Base-by-base conservation (phyloP, 2,113 vertebrate genomes). In the Ictidomys tridecemlineatus region DNA sequence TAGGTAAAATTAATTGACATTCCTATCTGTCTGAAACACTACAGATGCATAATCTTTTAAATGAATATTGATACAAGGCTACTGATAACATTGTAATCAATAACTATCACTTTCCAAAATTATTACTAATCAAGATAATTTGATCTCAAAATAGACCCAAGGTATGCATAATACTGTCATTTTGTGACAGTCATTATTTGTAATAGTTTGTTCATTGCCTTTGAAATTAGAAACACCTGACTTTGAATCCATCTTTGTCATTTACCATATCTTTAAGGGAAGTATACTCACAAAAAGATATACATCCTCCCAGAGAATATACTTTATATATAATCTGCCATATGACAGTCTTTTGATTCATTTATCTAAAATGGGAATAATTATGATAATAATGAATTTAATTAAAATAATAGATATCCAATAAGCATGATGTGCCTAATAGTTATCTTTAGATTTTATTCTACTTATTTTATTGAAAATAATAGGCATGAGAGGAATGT, bases 301-400 rank as follows among this genome's bases (percentile, higher is more conserved):
- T 69, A 63, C 17, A 63, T 34, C 6, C 3, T 65, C 79, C 17
- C 22, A 56, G n/a, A 39, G 17, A 87, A n/a, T 85, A 11, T 76
- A 18, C 22, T 69, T 34, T 14, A 56, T 58, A 11, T 11, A 26
- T 5, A 90, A 45, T 70, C 39, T 63, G 10, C 5, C 56, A 32
- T 67, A 34, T 32, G 76, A 37, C 20, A 20, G 4, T 58, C 0
- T n/a, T 26, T 89, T 90, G 45, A 17, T 95, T 63, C 7, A 4
- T 73, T 92, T 13, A 77, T 17, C n/a, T 51, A 78, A 94, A 72
- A 58, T 83, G 2, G 69, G 2, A 58, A 92, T 42, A 85, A 42
- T 73, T 80, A 61, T 32, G 8, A 67, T 39, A 53, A 58, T 16
- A 87, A 24, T 69, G 80, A 39, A 4, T 70, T 69, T 73, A 70